phyloP scores from a whole-genome alignment of 1,140 invertebrate species.

The Aplysia californica region DNA sequence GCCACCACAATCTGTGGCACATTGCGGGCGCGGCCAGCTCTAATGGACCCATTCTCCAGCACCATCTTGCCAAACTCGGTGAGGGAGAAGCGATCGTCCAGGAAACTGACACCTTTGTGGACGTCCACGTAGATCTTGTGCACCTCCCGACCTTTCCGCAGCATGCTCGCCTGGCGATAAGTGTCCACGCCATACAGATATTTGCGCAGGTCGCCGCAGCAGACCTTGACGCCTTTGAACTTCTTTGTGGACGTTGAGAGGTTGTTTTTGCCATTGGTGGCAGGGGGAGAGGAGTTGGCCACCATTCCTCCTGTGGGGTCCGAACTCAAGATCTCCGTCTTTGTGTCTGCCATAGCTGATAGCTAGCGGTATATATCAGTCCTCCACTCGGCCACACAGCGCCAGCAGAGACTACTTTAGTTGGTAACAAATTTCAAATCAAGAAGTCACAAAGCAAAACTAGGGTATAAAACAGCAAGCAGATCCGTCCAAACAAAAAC shows the following conservation, averaged over 20 bases:
- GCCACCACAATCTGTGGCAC: constrained; percentile 61
- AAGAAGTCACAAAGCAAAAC: too few species aligned
- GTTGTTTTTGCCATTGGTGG: constrained; percentile 9
- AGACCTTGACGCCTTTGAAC: constrained; percentile 53
- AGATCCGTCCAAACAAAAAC: too few species aligned
- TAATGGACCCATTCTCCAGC: constrained; percentile 55
- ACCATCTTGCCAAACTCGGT: constrained; percentile 62
- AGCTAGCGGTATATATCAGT: too few species aligned
- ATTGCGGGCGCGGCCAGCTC: constrained; percentile 57
- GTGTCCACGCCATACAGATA: constrained; percentile 54
- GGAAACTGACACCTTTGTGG: constrained; percentile 57
- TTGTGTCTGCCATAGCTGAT: neutral
- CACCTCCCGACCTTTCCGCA: constrained; percentile 59
- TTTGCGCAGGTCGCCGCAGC: constrained; percentile 52
- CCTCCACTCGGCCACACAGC: too few species aligned
- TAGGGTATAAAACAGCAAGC: too few species aligned
- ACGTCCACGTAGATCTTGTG: constrained; percentile 62
- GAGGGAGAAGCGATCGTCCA: constrained; percentile 58
- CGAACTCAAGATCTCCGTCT: neutral
- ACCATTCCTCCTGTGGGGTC: neutral
- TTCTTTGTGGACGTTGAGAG: neutral
- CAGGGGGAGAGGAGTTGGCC: neutral
- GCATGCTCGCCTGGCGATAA: constrained; percentile 58
- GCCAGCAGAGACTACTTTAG: neutral
- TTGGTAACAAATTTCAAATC: neutral